Evolutionary conservation across 1,140 invertebrate species (phyloP), one percentile per base, ranked within the genome.

Genomic region (Drosophila melanica): DNA sequence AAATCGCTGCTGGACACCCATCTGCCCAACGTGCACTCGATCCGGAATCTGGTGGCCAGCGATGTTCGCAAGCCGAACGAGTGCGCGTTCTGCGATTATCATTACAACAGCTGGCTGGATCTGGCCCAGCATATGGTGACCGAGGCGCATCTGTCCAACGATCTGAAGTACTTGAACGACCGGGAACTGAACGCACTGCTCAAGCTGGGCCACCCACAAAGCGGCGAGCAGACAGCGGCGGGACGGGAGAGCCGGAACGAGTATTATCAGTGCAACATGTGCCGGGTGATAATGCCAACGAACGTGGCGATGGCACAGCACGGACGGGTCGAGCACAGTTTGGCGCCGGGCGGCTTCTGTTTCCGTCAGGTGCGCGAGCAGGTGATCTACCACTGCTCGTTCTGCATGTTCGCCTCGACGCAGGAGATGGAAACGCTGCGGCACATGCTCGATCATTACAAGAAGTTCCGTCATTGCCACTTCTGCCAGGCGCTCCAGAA

Each of bases 371-470:
- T 87, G 0, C 65, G 12, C 1, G 23, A 64, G 3, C 3, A 14
- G 1, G 7, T 82, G 1, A 63, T 82, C 12, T 82, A 62, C 16
- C 79, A 82, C 47, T 87, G 82, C n/a, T 70, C 71, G 4, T 69
- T 33, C 18, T 87, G 82, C 41, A 65, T 79, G 23, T 87, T 62
- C 18, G 77, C 75, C 7, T 82, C 82, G 1, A 39, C 53, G 5
- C 23, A 37, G 0, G 79, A 87, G 23, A 23, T 70, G 50, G 35
- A 23, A 0, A 70, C 76, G 9, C 4, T 82, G 44, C 68, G 62
- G 0, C 82, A 87, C 18, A 87, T 87, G 76, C 10, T 87, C 2
- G 68, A 73, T 37, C 82, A 87, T 23, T 87, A 70, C 18, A 59
- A 20, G n/a, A 65, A 58, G 12, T 87, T 82, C 16, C 2, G 10